Percentiles rank a stretch among this genome's conserved stretches.
phyloP scores from a whole-genome alignment of 1,140 invertebrate genomes.

The Lutraria rhynchaena region DNA sequence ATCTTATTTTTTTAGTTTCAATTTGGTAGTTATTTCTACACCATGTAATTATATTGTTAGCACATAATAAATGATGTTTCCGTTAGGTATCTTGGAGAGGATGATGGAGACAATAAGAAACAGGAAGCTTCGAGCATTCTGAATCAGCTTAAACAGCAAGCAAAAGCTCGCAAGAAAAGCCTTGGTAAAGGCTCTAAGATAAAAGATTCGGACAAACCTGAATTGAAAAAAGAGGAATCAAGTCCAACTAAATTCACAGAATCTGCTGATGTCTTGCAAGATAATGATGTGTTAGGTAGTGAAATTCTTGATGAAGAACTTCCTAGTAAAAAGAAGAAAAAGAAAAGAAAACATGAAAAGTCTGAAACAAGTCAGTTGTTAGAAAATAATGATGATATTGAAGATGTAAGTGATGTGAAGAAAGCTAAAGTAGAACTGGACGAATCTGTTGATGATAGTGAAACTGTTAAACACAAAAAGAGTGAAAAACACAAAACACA shows the following conservation, averaged over 20 bases:
- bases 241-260: no score
- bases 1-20: no score
- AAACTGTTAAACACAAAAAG: background rate
- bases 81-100: conserved; percentile 65
- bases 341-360: conserved; percentile 45
- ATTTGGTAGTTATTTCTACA: no score
- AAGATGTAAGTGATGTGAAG: conserved; percentile 6
- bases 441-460: no score
- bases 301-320: conserved; percentile 3
- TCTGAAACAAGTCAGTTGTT: conserved; percentile 4
- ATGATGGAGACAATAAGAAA: conserved; percentile 45
- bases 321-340: conserved; percentile 34
- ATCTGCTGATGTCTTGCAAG: background rate
- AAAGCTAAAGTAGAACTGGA: no score
- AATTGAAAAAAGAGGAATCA: no score
- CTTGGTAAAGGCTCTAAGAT: background rate
- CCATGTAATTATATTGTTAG: conserved; percentile 1
- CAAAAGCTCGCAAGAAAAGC: conserved; percentile 55
- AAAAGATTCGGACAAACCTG: background rate
- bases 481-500: no score
- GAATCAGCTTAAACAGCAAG: conserved; percentile 61
- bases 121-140: conserved; percentile 60
- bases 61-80: background rate
- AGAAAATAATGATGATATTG: background rate
- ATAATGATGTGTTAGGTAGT: background rate